Conservation (phyloP, 2,888 invertebrate genomes). For the Folsomia manolachei region DNA sequence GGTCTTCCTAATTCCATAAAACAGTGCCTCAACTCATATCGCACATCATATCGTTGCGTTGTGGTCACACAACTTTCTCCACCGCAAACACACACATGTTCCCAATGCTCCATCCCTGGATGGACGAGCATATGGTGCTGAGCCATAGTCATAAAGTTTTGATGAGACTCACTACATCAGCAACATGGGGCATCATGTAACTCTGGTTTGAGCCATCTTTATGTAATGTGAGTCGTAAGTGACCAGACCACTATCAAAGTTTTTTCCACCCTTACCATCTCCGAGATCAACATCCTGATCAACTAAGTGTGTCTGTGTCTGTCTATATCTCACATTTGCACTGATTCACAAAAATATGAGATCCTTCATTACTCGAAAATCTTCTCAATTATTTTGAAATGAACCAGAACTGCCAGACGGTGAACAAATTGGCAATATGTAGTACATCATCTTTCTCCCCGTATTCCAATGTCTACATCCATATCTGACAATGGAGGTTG, state of each 20-base stretch:
- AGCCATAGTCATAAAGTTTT: background rate
- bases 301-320: background rate
- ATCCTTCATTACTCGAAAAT: background rate
- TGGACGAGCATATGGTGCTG: background rate
- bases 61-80: background rate
- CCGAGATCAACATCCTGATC: background rate
- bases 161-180: background rate
- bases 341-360: background rate
- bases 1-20: background rate
- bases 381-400: background rate
- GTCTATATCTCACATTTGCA: background rate
- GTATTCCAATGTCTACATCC: too few species aligned
- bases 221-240: constrained; percentile 1
- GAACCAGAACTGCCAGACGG: too few species aligned
- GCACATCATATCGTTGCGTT: background rate
- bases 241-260: background rate
- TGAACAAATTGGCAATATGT: too few species aligned
- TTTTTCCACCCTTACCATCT: background rate
- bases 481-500: too few species aligned
- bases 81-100: background rate
- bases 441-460: too few species aligned
- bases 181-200: background rate
- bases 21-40: background rate
- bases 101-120: too few species aligned
- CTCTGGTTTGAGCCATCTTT: background rate